Evolutionary conservation across 1,140 invertebrate species (phyloP), one percentile per base, ranked within the genome.

Genomic region (Steinernema feltiae): DNA sequence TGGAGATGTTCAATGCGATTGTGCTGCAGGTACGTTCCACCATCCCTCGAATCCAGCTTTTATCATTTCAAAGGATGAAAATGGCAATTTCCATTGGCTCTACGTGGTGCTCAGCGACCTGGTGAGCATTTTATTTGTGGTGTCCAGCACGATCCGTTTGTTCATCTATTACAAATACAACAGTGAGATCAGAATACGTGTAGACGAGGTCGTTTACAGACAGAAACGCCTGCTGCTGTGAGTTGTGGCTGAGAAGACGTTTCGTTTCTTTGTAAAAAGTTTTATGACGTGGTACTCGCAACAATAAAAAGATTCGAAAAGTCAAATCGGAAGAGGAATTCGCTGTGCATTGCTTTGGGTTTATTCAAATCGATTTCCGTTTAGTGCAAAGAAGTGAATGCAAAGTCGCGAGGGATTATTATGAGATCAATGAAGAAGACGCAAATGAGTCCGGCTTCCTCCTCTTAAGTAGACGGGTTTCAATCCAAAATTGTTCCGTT

Each of bases 161-260:
- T 69, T 69, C 63, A 69, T 69, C 15, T 69, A 69, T 30, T 69
- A 69, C 63, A 69, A 69, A 69, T 69, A 69, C 63, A 69, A 69
- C 21, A 21, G 29, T 21, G 63, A 69, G 3, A 69, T 69, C 21
- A 69, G 63, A 21, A 69, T 46, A 46, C 41, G 41, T 12, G 41
- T 46, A 46, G 41, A 46, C 41, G 41, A 46, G n/a, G 41, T 46
- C 7, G 7, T 46, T 7, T 46, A 46, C 41, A 46, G 41, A n/a
- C 7, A n/a, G 41, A 46, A 46, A n/a, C 41, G 41, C 41, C 7
- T 46, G 41, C 41, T 46, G n/a, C 41, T 46, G 7, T 46, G 41
- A 46, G 7, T n/a, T n/a, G n/a, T n/a, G n/a, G n/a, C n/a, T n/a
- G n/a, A n/a, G n/a, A 46, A 46, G 7, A 46, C 41, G 7, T 12